Evolutionary conservation across 2,888 invertebrate genomes (phyloP).

Genomic region (Xiphydria camelus): DNA sequence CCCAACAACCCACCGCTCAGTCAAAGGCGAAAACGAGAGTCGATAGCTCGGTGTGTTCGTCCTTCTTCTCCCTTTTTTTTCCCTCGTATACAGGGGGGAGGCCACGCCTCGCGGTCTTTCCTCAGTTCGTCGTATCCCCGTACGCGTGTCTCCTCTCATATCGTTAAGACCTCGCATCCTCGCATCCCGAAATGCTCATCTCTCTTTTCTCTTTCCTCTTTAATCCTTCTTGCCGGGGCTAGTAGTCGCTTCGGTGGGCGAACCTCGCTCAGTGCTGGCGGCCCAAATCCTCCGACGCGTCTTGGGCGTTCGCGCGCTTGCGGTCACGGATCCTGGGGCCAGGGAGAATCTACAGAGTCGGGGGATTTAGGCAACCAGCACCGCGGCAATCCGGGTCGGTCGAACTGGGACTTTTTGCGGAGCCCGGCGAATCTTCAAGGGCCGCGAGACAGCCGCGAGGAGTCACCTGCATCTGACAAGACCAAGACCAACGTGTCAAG

Average conservation of each 20-base stretch:
- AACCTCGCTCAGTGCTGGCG: slow-evolving; percentile 16
- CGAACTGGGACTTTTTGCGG: slow-evolving; percentile 6
- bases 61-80: slow-evolving; percentile 11
- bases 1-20: slow-evolving; percentile 19
- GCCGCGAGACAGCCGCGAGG: slow-evolving; percentile 34
- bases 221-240: no score
- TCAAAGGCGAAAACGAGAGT: no score
- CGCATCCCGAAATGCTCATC: no score
- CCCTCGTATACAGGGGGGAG: background rate
- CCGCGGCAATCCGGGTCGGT: slow-evolving; percentile 10
- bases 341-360: no score
- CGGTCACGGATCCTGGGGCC: no score
- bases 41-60: no score
- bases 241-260: no score
- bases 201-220: no score
- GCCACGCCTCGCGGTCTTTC: background rate
- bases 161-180: no score
- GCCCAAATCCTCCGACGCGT: slow-evolving; percentile 7
- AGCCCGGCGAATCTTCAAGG: slow-evolving; percentile 32
- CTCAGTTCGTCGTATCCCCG: no score
- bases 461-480: slow-evolving; percentile 40
- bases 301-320: background rate
- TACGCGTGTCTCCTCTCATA: no score
- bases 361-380: slow-evolving; percentile 16
- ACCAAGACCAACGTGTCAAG: slow-evolving; percentile 37